Percentiles rank a stretch among this genome's conserved stretches.
phyloP scores from a whole-genome alignment of 2,797 vertebrate genomes.

The Sciurus carolinensis region DNA sequence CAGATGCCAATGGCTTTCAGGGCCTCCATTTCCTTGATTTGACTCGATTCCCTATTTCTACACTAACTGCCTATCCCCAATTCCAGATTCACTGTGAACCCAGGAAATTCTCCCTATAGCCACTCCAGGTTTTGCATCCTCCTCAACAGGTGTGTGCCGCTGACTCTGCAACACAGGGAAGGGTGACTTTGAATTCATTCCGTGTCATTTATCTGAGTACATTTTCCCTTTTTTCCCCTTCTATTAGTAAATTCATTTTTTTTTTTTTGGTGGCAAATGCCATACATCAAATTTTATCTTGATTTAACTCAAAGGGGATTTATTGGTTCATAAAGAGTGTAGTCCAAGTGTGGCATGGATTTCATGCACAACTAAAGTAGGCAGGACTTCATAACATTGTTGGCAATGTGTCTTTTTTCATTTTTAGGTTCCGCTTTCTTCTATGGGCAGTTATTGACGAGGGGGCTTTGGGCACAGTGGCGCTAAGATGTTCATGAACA shows the following conservation, averaged over 20 bases:
- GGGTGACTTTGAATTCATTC: neutral
- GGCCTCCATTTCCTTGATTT: too few relatives aligned
- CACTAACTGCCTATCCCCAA: too few relatives aligned
- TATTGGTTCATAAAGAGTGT: neutral
- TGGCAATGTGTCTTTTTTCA: neutral
- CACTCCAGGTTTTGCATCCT: neutral
- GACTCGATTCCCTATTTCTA: too few relatives aligned
- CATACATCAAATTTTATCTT: neutral
- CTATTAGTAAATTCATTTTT: neutral
- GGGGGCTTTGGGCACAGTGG: neutral
- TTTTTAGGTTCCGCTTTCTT: conserved; percentile 19
- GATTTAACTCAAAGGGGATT: neutral
- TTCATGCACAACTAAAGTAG: neutral
- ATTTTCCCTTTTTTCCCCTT: neutral
- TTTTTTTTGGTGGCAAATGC: neutral
- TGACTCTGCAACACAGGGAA: neutral
- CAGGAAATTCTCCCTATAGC: neutral
- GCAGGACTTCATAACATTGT: neutral
- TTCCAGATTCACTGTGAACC: neutral
- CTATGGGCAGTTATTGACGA: neutral
- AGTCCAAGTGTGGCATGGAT: neutral
- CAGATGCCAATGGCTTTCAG: too few relatives aligned
- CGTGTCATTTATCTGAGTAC: neutral
- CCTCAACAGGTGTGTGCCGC: neutral
- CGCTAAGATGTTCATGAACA: neutral